phyloP scores from a whole-genome alignment of 2,888 invertebrate genomes.

The Zygogramma bicolorata region DNA sequence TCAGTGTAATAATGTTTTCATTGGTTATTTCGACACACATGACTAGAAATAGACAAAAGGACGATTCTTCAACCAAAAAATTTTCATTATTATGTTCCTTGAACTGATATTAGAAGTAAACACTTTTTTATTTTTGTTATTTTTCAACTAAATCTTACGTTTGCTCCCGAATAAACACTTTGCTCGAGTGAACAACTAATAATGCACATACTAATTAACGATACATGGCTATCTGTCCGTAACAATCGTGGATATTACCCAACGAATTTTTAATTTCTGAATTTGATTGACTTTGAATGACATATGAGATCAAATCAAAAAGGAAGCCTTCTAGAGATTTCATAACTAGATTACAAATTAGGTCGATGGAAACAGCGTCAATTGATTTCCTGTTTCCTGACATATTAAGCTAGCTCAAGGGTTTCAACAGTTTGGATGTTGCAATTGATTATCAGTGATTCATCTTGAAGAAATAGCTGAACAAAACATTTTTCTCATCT shows the following conservation, averaged over 20 bases:
- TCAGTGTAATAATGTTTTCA: no score
- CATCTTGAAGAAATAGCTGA: no score
- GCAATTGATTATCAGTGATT: no score
- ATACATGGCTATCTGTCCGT: conserved; percentile 18
- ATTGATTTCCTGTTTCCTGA: conserved; percentile 18
- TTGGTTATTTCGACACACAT: no score
- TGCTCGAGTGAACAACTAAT: not conserved
- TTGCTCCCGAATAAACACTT: not conserved
- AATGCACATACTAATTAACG: conserved; percentile 19
- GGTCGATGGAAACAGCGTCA: conserved; percentile 22
- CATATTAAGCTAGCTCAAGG: conserved; percentile 1
- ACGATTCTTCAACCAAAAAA: no score
- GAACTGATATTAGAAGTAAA: no score
- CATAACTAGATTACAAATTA: conserved; percentile 24
- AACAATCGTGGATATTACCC: conserved; percentile 28
- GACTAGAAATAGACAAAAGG: no score
- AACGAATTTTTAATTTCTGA: conserved; percentile 24
- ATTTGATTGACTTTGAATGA: conserved; percentile 27
- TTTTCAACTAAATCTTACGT: no score
- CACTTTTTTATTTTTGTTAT: no score
- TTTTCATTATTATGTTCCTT: no score
- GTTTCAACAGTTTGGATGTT: not conserved
- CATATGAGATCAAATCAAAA: conserved; percentile 25
- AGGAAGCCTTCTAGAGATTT: conserved; percentile 28
- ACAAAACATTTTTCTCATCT: no score